Evolutionary conservation across 92 coral and sea anemone genomes (phyloP).

Genomic region (Zoanthus gigantus): DNA sequence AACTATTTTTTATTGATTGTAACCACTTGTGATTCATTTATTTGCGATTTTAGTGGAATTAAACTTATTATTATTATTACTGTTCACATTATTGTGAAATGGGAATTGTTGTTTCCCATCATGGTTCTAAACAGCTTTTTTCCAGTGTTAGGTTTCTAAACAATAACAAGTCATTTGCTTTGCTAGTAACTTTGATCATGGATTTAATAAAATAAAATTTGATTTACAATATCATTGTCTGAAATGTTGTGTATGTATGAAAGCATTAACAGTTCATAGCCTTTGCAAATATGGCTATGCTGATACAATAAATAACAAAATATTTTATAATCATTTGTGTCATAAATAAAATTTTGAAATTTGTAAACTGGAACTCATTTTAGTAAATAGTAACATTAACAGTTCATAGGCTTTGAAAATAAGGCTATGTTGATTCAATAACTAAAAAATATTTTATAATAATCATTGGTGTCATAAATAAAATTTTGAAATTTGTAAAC

Average conservation of each 20-base stretch:
- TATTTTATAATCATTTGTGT: slow-evolving; percentile 4
- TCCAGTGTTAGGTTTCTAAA: slow-evolving; percentile 14
- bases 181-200: slow-evolving; percentile 14
- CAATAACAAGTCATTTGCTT: slow-evolving; percentile 13
- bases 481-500: slow-evolving; percentile 4
- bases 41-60: slow-evolving; percentile 10
- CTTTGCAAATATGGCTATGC: slow-evolving; percentile 12
- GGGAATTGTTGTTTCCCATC: slow-evolving; percentile 16
- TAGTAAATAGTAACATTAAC: slow-evolving; percentile 6
- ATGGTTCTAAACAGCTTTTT: slow-evolving; percentile 13
- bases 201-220: slow-evolving; percentile 9
- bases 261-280: slow-evolving; percentile 11
- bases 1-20: slow-evolving; percentile 11
- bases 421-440: neutral
- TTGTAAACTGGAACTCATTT: slow-evolving; percentile 6
- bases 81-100: neutral
- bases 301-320: neutral
- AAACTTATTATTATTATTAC: slow-evolving; percentile 6
- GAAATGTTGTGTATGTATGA: slow-evolving; percentile 10
- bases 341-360: slow-evolving; percentile 3
- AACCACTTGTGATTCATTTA: slow-evolving; percentile 4
- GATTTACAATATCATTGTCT: slow-evolving; percentile 9
- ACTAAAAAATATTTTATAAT: neutral
- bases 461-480: slow-evolving; percentile 2
- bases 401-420: slow-evolving; percentile 4